Percentiles rank a stretch among this genome's conserved stretches.
These are phyloP conservation scores for Diplodus sargus DNA, from an alignment of 2,797 vertebrate species.

Conservation along the genomic window DNA sequence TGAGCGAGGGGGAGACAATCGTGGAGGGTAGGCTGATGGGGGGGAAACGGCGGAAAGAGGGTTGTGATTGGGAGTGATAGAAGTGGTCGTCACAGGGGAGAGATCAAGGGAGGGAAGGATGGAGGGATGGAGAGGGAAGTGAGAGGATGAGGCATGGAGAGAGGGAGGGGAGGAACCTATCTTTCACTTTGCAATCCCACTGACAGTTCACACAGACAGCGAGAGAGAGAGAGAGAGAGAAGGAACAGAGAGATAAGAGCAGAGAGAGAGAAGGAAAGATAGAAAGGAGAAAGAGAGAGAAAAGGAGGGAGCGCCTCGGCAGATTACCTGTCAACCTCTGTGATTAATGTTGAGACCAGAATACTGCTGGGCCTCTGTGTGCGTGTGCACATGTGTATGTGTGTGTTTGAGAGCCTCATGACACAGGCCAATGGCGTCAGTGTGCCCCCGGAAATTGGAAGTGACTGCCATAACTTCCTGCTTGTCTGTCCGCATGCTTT, in stretches of 20 bases:
- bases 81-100: slow-evolving; percentile 60
- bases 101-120: slow-evolving; percentile 48
- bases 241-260: slow-evolving; percentile 16
- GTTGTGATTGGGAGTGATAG: slow-evolving; percentile 45
- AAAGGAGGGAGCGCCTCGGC: slow-evolving; percentile 65
- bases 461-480: slow-evolving; percentile 72
- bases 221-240: slow-evolving; percentile 14
- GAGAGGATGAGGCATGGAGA: slow-evolving; percentile 38
- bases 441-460: slow-evolving; percentile 77
- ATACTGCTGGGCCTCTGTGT: slow-evolving; percentile 64
- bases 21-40: background rate
- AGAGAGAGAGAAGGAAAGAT: slow-evolving; percentile 36
- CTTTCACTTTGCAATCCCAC: slow-evolving; percentile 68
- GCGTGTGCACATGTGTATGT: slow-evolving; percentile 47
- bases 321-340: slow-evolving; percentile 85
- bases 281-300: slow-evolving; percentile 39
- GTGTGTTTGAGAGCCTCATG: slow-evolving; percentile 53
- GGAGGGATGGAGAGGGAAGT: slow-evolving; percentile 34
- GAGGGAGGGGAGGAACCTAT: slow-evolving; percentile 54
- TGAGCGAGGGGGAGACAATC: background rate
- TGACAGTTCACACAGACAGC: slow-evolving; percentile 52
- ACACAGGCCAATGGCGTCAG: slow-evolving; percentile 69
- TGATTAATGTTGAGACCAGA: slow-evolving; percentile 85
- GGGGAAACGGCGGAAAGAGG: slow-evolving; percentile 21
- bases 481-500: slow-evolving; percentile 57